phyloP scores from a whole-genome alignment of 30 jellyfish, hydroid and myxozoan genomes.

The Sanderia malayensis region DNA sequence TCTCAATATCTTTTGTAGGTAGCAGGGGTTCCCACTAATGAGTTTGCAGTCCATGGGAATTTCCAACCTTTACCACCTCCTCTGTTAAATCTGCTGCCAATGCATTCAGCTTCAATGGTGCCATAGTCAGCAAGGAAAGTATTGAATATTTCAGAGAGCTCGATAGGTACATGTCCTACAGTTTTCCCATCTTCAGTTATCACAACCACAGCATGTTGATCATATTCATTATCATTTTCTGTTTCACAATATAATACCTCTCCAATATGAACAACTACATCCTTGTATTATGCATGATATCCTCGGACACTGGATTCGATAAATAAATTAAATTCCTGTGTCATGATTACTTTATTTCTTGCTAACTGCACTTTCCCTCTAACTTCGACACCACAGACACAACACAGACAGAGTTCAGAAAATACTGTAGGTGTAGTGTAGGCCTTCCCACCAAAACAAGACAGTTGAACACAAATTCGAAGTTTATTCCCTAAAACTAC shows the following conservation, averaged over 20 bases:
- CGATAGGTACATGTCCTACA: conserved; percentile 27
- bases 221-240: conserved; percentile 25
- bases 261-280: background rate
- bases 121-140: conserved; percentile 15
- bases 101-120: conserved; percentile 24
- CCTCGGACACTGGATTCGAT: conserved; percentile 16
- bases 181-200: conserved; percentile 12
- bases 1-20: conserved; percentile 5
- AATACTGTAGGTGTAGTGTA: background rate
- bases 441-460: background rate
- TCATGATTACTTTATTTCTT: background rate
- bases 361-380: conserved; percentile 1
- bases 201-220: conserved; percentile 17
- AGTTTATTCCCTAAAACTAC: too few species aligned
- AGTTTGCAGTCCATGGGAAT: conserved; percentile 30
- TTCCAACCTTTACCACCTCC: conserved; percentile 24
- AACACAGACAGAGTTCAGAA: background rate
- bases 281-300: conserved; percentile 11
- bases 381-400: conserved; percentile 1
- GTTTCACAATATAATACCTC: conserved; percentile 10
- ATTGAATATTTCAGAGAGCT: background rate
- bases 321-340: conserved; percentile 14
- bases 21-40: conserved; percentile 23
- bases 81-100: conserved; percentile 29
- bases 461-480: too few species aligned